Conservation (phyloP, 2,888 invertebrate genomes). For the Gisinianus flammeolus region DNA sequence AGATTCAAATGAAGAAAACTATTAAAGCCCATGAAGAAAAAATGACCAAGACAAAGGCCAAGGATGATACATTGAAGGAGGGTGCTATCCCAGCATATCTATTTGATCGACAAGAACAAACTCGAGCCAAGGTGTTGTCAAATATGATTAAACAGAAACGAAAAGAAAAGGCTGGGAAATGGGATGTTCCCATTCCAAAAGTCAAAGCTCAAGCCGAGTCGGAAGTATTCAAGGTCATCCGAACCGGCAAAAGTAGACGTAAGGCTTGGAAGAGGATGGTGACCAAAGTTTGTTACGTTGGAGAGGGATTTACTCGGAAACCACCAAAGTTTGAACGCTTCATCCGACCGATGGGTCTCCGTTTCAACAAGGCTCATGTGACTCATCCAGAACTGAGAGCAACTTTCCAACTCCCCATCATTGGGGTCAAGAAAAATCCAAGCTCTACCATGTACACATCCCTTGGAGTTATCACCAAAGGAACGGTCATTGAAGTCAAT, state of each 20-base stretch:
- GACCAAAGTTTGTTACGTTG: constrained; percentile 97
- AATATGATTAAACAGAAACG: constrained; percentile 99
- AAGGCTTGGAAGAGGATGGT: constrained; percentile 99
- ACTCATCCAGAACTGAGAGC: constrained; percentile 99
- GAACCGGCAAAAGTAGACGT: constrained; percentile 87
- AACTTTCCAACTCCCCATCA: constrained; percentile 95
- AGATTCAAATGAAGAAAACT: constrained; percentile 99
- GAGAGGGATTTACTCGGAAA: constrained; percentile 97
- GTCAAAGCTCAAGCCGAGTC: constrained; percentile 95
- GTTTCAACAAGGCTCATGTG: constrained; percentile 97
- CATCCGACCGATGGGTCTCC: constrained; percentile 94
- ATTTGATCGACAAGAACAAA: constrained; percentile 94
- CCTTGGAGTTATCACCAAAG: constrained; percentile 97
- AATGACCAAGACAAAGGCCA: constrained; percentile 77
- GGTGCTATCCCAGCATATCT: constrained; percentile 95
- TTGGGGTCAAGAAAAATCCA: constrained; percentile 99
- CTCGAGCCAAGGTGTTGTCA: constrained; percentile 91
- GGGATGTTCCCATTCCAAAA: constrained; percentile 99
- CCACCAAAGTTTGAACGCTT: constrained; percentile 99
- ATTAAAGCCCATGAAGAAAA: constrained; percentile 97
- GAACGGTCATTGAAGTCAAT: constrained; percentile 96
- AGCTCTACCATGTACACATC: constrained; percentile 96
- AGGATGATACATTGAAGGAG: constrained; percentile 79
- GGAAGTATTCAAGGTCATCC: constrained; percentile 93
- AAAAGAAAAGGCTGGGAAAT: constrained; percentile 99